These are phyloP conservation scores for Tarsius wallacei DNA, from an alignment of 2,797 vertebrate genomes.

Conservation along the genomic window DNA sequence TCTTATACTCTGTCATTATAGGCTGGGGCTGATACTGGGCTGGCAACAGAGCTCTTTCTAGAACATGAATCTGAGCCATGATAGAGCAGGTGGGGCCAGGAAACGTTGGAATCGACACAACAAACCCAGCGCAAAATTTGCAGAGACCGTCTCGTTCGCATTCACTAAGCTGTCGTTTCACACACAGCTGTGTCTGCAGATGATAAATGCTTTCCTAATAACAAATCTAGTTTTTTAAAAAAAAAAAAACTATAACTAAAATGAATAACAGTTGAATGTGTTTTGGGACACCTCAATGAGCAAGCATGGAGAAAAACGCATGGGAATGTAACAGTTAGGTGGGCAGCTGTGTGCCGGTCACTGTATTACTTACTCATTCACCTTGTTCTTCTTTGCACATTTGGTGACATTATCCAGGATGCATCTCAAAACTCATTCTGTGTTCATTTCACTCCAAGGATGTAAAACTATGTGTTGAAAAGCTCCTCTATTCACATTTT, in stretches of 20 bases:
- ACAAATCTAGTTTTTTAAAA: neutral
- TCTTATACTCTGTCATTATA: neutral
- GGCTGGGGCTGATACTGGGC: no score
- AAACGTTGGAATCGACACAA: neutral
- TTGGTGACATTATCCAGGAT: neutral
- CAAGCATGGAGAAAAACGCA: neutral
- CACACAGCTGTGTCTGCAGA: conserved; percentile 66
- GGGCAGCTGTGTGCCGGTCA: neutral
- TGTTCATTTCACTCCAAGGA: conserved; percentile 42
- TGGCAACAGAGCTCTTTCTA: neutral
- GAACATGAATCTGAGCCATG: neutral
- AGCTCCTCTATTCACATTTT: neutral
- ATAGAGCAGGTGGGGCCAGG: neutral
- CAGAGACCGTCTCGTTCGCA: neutral
- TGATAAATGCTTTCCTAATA: conserved; percentile 65
- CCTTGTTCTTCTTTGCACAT: neutral
- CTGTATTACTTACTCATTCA: neutral
- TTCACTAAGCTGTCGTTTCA: neutral
- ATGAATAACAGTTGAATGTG: neutral
- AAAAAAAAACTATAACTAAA: conserved; percentile 51
- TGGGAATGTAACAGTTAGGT: neutral
- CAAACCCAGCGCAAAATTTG: neutral
- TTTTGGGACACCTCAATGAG: neutral
- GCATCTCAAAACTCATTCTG: neutral
- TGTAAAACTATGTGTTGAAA: neutral